Evolutionary conservation across 2,888 invertebrate genomes (phyloP).

Genomic region (Cheilosia pagana): DNA sequence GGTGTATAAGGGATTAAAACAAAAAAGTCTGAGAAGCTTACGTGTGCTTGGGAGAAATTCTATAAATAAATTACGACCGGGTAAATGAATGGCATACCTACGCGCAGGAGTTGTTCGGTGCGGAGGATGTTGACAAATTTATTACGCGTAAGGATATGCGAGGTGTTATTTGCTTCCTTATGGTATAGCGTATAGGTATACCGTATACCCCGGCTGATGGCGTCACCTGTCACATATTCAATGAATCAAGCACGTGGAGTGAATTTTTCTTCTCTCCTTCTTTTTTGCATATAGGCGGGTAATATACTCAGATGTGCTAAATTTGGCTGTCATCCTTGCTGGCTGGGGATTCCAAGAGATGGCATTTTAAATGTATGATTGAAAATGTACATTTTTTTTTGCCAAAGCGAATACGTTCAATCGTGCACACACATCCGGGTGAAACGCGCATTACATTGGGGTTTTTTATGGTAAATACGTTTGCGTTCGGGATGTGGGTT

Average conservation of each 20-base stretch:
- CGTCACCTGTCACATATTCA: slow-evolving; percentile 45
- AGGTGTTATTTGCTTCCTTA: slow-evolving; percentile 24
- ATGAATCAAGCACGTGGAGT: slow-evolving; percentile 61
- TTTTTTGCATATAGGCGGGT: not conserved
- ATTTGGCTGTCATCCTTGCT: slow-evolving; percentile 34
- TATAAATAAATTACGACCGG: slow-evolving; percentile 65
- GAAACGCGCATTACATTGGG: not conserved
- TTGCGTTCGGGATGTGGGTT: slow-evolving; percentile 9
- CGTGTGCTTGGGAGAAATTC: slow-evolving; percentile 45
- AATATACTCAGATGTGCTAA: slow-evolving; percentile 54
- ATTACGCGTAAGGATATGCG: slow-evolving; percentile 64
- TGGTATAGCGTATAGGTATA: too few relatives aligned
- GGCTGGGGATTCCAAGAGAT: slow-evolving; percentile 32
- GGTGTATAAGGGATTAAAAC: slow-evolving; percentile 25
- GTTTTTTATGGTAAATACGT: slow-evolving; percentile 42
- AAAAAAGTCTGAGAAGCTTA: slow-evolving; percentile 21
- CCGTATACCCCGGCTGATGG: not conserved
- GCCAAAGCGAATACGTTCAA: slow-evolving; percentile 50
- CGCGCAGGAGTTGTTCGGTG: slow-evolving; percentile 3
- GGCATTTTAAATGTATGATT: slow-evolving; percentile 69
- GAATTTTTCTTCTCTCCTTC: slow-evolving; percentile 32
- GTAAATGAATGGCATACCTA: slow-evolving; percentile 9
- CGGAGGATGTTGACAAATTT: slow-evolving; percentile 59
- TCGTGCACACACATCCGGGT: slow-evolving; percentile 56
- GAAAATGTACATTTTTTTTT: slow-evolving; percentile 64